These are phyloP conservation scores for Omphaloscelis lunosa DNA, from an alignment of 2,888 invertebrate genomes.

Conservation along the genomic window DNA sequence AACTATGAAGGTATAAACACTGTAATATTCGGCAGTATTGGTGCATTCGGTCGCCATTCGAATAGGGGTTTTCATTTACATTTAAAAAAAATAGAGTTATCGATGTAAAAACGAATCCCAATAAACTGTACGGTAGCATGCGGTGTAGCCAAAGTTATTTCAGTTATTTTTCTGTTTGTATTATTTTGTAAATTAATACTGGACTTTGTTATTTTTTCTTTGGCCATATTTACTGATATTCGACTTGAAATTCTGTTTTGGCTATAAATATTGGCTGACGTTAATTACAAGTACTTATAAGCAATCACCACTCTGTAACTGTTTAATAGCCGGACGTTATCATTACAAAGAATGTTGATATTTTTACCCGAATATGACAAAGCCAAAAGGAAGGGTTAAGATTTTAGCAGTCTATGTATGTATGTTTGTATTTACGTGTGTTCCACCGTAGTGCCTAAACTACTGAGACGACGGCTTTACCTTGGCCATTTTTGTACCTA, in stretches of 20 bases:
- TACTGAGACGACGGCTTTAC: too few relatives aligned
- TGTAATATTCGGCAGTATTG: slow-evolving; percentile 38
- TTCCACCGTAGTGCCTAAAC: too few relatives aligned
- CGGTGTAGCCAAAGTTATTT: slow-evolving; percentile 49
- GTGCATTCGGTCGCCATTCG: slow-evolving; percentile 9
- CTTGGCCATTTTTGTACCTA: too few relatives aligned
- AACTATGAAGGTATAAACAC: slow-evolving; percentile 10
- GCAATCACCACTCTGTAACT: neutral
- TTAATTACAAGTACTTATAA: neutral
- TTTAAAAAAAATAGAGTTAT: slow-evolving; percentile 55
- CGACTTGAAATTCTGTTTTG: slow-evolving; percentile 4
- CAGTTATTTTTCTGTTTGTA: slow-evolving; percentile 47
- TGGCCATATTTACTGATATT: neutral
- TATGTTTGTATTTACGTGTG: too few relatives aligned
- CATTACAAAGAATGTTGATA: neutral
- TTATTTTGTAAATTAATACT: slow-evolving; percentile 38
- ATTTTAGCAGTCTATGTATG: too few relatives aligned
- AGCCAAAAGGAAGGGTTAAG: too few relatives aligned
- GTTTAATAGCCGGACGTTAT: neutral
- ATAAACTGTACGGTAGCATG: slow-evolving; percentile 47
- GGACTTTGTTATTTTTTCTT: neutral
- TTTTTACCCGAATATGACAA: too few relatives aligned
- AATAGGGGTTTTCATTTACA: slow-evolving; percentile 51
- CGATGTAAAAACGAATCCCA: slow-evolving; percentile 51
- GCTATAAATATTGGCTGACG: neutral